Conservation (phyloP, 2,888 invertebrate species). For the Clusia tigrina region DNA sequence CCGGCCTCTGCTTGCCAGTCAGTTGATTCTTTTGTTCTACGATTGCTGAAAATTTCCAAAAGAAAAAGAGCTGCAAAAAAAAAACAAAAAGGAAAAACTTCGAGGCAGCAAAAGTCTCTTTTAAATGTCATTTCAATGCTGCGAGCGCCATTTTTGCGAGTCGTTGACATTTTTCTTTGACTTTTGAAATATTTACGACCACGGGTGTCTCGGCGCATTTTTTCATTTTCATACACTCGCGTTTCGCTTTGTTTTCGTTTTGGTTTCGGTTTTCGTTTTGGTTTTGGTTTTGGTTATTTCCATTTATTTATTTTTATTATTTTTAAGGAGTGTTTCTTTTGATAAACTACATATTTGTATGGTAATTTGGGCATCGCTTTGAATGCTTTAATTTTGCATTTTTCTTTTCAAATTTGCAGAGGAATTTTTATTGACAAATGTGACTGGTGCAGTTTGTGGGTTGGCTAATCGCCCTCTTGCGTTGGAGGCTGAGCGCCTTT, state of each 20-base stretch:
- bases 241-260: constrained; percentile 46
- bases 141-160: too few relatives aligned
- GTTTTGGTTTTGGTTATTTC: constrained; percentile 38
- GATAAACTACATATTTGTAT: too few relatives aligned
- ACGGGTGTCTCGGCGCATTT: constrained; percentile 24
- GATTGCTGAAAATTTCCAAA: too few relatives aligned
- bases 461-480: neutral
- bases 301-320: too few relatives aligned
- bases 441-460: neutral
- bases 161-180: constrained; percentile 52
- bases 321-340: too few relatives aligned
- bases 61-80: neutral
- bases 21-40: too few relatives aligned
- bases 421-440: neutral
- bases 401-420: constrained; percentile 7
- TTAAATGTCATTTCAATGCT: neutral
- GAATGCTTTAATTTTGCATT: constrained; percentile 7
- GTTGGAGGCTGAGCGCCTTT: constrained; percentile 6
- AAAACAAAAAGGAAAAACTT: neutral
- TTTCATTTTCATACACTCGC: constrained; percentile 36
- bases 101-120: neutral
- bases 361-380: too few relatives aligned
- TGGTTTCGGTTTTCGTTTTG: constrained; percentile 36
- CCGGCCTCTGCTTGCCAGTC: too few relatives aligned
- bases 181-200: constrained; percentile 42